Percentiles rank a stretch among this genome's conserved stretches.
Conservation (phyloP, 2,797 vertebrate genomes). For the Spheniscus humboldti region DNA sequence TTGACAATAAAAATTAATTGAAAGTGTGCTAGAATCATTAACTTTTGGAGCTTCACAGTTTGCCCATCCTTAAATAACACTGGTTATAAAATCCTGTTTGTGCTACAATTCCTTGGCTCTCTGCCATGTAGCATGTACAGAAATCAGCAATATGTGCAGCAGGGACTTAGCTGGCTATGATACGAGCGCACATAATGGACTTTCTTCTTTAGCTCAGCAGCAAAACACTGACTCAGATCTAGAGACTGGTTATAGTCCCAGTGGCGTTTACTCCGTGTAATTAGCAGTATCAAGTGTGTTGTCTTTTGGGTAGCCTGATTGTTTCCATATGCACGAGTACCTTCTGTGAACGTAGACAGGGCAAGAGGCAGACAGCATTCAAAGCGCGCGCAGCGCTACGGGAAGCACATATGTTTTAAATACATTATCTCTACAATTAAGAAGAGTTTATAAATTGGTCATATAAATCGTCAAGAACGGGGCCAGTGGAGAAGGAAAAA, state of each 20-base stretch:
- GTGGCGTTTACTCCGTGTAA: constrained; percentile 43
- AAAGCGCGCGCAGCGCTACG: background rate
- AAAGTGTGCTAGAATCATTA: constrained; percentile 39
- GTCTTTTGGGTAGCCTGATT: constrained; percentile 65
- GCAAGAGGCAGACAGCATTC: background rate
- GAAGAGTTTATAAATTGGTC: constrained; percentile 45
- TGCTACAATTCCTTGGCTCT: constrained; percentile 18
- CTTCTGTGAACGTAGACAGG: background rate
- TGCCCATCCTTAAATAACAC: constrained; percentile 49
- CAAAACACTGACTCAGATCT: constrained; percentile 37
- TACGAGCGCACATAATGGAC: background rate
- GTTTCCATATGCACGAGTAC: constrained; percentile 67
- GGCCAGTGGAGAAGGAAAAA: background rate
- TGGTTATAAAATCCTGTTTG: constrained; percentile 49
- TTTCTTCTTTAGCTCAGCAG: constrained; percentile 28
- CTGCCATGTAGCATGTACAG: background rate
- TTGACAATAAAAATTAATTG: constrained; percentile 64
- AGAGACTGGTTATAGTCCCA: constrained; percentile 34
- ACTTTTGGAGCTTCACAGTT: constrained; percentile 45
- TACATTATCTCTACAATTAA: constrained; percentile 64
- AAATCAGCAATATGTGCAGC: constrained; percentile 38
- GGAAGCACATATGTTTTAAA: constrained; percentile 66
- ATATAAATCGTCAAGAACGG: constrained; percentile 39
- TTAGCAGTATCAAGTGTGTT: constrained; percentile 51
- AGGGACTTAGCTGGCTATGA: background rate